phyloP scores from a whole-genome alignment of 1,140 invertebrate species.

The Acromyrmex echinatior region DNA sequence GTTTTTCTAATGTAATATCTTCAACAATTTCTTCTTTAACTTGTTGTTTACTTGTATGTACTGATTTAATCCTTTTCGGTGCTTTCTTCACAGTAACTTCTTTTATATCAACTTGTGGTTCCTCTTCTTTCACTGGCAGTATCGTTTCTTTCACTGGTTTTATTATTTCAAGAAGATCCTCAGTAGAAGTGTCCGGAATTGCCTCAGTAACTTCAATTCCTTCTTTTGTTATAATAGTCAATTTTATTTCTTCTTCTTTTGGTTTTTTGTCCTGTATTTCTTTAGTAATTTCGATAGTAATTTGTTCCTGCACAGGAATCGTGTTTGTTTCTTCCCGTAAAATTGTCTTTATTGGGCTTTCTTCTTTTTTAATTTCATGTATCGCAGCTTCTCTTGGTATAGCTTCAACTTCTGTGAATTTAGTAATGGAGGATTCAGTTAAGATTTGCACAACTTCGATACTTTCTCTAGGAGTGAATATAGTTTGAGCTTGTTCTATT shows the following conservation, averaged over 20 bases:
- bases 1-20: constrained; percentile 82
- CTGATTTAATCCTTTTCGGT: constrained; percentile 52
- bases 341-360: constrained; percentile 23
- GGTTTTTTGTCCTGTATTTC: constrained; percentile 61
- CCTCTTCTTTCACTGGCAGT: constrained; percentile 62
- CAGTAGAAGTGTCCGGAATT: constrained; percentile 39
- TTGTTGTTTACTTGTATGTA: constrained; percentile 58
- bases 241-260: constrained; percentile 60
- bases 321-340: constrained; percentile 26
- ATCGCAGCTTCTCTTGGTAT: not conserved
- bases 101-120: constrained; percentile 57
- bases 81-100: constrained; percentile 61
- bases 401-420: constrained; percentile 28
- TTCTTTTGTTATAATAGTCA: constrained; percentile 69
- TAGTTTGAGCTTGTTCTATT: constrained; percentile 19
- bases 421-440: constrained; percentile 15
- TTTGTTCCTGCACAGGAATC: constrained; percentile 35
- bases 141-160: constrained; percentile 61
- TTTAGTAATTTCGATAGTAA: constrained; percentile 65
- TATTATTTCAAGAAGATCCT: constrained; percentile 67
- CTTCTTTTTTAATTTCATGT: constrained; percentile 22
- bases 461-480: constrained; percentile 31
- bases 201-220: constrained; percentile 52
- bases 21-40: constrained; percentile 71
- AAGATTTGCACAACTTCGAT: constrained; percentile 44